Base-by-base conservation (phyloP, 2,888 invertebrate genomes). In the Erpobdella octoculata region DNA sequence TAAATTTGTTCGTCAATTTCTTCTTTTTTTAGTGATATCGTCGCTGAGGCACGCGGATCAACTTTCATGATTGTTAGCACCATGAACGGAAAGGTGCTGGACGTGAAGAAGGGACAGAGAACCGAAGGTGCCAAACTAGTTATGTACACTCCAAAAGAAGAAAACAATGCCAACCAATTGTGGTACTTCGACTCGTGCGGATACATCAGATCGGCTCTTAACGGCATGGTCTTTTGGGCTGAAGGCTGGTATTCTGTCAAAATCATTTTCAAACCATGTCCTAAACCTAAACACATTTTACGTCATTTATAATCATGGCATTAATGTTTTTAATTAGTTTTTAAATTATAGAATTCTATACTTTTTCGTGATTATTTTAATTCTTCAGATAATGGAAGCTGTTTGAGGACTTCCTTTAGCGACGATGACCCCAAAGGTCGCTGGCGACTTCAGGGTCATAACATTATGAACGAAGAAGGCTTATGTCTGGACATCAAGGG, bases 181-280 rank as follows among this genome's bases (percentile, higher is more conserved):
- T 69, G 69, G 69, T 69, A 69, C 69, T n/a, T 69, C n/a, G 69
- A 69, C 37, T 33, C 9, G 12, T 18, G 37, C 2, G 69, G 68
- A 8, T 68, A 48, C 31, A 68, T 68, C 48, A 21, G 46, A 33
- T 46, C n/a, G 4, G 41, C n/a, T 33, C 33, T 62, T 35, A 8
- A 6, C 33, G n/a, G 15, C n/a, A 33, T 62, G 62, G 33, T 35
- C 35, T 6, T 62, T 28, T 62, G n/a, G 28, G 62, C 62, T 62
- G 62, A 62, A 8, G 15, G 62, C 33, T 33, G 33, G 35, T 18
- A 8, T n/a, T n/a, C n/a, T n/a, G n/a, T n/a, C n/a, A n/a, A n/a
- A n/a, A n/a, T n/a, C n/a, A n/a, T n/a, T n/a, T n/a, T n/a, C n/a
- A n/a, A n/a, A n/a, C n/a, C n/a, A n/a, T n/a, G n/a, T n/a, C n/a